Conservation (phyloP, 37 sponge, comb jelly and placozoan species). For the Diacarnus erythraeanus region DNA sequence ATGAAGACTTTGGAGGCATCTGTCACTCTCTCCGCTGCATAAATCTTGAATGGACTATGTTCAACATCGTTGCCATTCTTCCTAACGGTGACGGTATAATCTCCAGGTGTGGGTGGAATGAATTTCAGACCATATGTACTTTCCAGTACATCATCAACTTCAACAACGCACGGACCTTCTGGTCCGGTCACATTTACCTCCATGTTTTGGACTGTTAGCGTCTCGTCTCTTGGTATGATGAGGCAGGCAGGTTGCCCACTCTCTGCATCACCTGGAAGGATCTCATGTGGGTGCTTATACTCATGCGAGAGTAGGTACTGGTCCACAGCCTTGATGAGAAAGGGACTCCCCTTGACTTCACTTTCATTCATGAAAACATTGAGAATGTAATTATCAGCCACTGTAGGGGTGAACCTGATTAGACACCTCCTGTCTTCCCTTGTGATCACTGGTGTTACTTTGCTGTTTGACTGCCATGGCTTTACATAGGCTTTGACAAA, state of each 20-base stretch:
- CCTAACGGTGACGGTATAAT: conserved; percentile 25
- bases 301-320: conserved; percentile 4
- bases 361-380: conserved; percentile 14
- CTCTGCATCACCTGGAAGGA: conserved; percentile 23
- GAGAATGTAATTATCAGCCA: conserved; percentile 49
- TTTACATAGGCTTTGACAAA: background rate
- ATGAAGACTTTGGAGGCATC: conserved; percentile 58
- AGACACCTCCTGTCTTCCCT: background rate
- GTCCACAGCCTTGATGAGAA: conserved; percentile 55
- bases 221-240: background rate
- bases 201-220: background rate
- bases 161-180: conserved; percentile 2
- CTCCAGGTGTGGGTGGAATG: conserved; percentile 22
- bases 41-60: conserved; percentile 37
- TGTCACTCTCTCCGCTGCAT: conserved; percentile 14
- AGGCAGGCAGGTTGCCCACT: conserved; percentile 21
- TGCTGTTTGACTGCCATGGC: background rate
- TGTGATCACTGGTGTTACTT: background rate
- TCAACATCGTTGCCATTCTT: background rate
- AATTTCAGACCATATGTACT: conserved; percentile 9
- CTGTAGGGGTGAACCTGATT: conserved; percentile 4
- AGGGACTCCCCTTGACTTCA: conserved; percentile 54
- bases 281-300: background rate
- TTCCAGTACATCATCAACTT: background rate
- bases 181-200: conserved; percentile 19